These are phyloP conservation scores for Nautilus pompilius DNA, from an alignment of 1,140 invertebrate species.

Conservation along the genomic window DNA sequence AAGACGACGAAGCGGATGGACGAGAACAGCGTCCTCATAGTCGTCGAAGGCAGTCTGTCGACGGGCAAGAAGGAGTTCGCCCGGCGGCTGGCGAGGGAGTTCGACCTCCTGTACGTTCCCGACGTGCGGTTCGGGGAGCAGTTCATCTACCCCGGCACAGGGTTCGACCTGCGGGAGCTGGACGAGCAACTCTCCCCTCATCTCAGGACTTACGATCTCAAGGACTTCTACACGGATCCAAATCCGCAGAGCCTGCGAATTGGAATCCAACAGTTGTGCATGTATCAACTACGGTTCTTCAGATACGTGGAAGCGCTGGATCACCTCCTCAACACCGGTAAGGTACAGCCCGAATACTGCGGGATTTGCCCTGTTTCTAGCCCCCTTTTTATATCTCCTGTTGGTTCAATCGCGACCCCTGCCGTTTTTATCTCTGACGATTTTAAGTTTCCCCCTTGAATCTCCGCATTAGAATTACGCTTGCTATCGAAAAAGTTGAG, in stretches of 20 bases:
- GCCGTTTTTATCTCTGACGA: no score
- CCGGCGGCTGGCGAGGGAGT: slow-evolving; percentile 37
- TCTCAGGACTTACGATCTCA: slow-evolving; percentile 27
- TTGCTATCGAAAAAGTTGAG: no score
- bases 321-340: slow-evolving; percentile 46
- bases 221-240: slow-evolving; percentile 31
- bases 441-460: no score
- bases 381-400: no score
- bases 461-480: no score
- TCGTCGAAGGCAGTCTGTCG: slow-evolving; percentile 40
- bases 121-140: slow-evolving; percentile 18
- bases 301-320: slow-evolving; percentile 29
- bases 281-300: slow-evolving; percentile 24
- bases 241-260: slow-evolving; percentile 25
- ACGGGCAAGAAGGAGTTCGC: slow-evolving; percentile 37
- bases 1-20: slow-evolving; percentile 26
- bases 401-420: no score
- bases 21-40: slow-evolving; percentile 30
- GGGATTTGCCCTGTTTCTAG: no score
- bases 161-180: slow-evolving; percentile 31
- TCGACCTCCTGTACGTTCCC: slow-evolving; percentile 35
- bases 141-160: slow-evolving; percentile 11
- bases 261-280: slow-evolving; percentile 24
- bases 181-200: slow-evolving; percentile 27
- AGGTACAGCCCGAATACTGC: background rate